Evolutionary conservation across 2,888 invertebrate genomes (phyloP), one percentile per base, ranked within the genome.

Genomic region (Pyrrhosoma nymphula): DNA sequence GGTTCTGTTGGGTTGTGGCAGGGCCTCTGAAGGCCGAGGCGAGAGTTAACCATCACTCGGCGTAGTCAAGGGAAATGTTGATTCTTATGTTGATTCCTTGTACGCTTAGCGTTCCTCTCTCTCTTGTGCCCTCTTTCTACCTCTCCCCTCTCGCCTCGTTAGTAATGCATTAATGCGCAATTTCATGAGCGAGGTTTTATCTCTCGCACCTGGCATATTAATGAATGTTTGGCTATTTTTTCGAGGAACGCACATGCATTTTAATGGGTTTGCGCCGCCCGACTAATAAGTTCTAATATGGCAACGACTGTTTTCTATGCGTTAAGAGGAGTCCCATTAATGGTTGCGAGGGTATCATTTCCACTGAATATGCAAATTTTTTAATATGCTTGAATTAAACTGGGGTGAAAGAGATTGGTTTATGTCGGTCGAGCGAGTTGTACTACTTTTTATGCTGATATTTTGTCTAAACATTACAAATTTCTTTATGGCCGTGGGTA

Each of bases 191-290:
- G 93, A 82, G 63, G 56, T 93, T n/a, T 93, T 93, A 93, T 93
- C 93, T 93, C 93, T 63, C 75, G 93, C 93, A 47, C 63, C 69
- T 93, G 93, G 69, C 47, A 93, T 93, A 93, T 93, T 93, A 69
- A 93, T 69, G 93, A 93, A 69, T 69, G 93, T 39, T 82, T 30
- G 69, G 26, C n/a, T 69, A 16, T 82, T 82, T 82, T 82, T 82
- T 82, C 82, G 82, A 82, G 35, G 82, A 82, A 82, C 82, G 82
- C 82, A 35, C 82, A 82, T 82, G 82, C 82, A 82, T 82, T 82
- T 82, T 82, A 82, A 82, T 82, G 82, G 82, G 82, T 82, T 35
- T 82, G 26, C 82, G 82, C 35, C 12, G 82, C 82, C 82, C 82
- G 82, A 82, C 82, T 82, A 82, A 82, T 82, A 82, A 82, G 82